These are phyloP conservation scores for Colaptes auratus DNA, from an alignment of 2,113 vertebrate genomes.

Conservation along the genomic window DNA sequence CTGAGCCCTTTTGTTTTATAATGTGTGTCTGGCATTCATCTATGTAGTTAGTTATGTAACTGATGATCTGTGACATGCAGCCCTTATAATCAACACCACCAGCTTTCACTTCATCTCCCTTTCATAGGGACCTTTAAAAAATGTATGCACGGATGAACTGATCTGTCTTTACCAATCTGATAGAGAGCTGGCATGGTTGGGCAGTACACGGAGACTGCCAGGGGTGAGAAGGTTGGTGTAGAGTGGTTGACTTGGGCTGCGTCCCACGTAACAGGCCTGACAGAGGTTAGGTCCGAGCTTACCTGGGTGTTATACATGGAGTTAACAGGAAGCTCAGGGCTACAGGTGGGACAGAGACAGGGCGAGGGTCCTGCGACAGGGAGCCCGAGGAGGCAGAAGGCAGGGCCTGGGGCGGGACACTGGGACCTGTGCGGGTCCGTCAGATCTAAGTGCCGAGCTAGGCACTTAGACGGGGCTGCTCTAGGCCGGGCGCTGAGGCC, in stretches of 20 bases:
- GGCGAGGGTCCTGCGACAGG: background rate
- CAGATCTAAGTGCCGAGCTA: background rate
- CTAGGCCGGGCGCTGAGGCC: background rate
- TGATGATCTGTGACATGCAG: background rate
- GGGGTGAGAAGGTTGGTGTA: no score
- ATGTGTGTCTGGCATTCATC: background rate
- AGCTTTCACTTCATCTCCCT: background rate
- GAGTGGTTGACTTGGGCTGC: no score
- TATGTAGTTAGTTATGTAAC: background rate
- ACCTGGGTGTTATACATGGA: fast-evolving
- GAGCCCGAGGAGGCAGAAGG: no score
- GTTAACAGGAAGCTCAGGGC: background rate
- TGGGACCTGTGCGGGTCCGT: no score
- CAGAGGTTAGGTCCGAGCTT: no score
- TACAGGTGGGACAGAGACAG: background rate
- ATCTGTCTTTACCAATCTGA: fast-evolving
- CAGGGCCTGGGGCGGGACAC: background rate
- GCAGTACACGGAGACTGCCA: background rate
- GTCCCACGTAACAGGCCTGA: background rate
- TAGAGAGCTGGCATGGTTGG: background rate
- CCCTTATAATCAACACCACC: background rate
- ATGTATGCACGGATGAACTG: background rate
- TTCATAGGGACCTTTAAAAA: background rate
- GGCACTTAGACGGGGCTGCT: no score
- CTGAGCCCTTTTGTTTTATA: background rate